Evolutionary conservation across 1,140 invertebrate species (phyloP).

Genomic region (Diprion similis): DNA sequence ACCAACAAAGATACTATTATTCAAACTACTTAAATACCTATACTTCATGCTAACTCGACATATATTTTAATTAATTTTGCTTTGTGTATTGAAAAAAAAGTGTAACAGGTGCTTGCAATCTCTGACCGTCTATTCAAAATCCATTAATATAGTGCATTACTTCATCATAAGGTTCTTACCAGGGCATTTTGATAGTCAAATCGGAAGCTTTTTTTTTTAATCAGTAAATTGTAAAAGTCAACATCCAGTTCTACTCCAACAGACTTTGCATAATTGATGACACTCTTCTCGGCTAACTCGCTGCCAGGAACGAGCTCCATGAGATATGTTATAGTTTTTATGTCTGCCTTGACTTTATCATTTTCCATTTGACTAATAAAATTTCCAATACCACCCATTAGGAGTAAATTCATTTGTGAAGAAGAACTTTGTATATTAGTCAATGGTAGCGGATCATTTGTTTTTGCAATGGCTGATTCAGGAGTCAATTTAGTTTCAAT

Average conservation of each 20-base stretch:
- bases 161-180: slow-evolving; percentile 59
- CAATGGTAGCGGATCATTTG: neutral
- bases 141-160: slow-evolving; percentile 6
- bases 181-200: slow-evolving; percentile 71
- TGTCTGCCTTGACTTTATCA: slow-evolving; percentile 72
- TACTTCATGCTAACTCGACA: neutral
- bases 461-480: neutral
- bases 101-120: neutral
- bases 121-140: neutral
- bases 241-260: slow-evolving; percentile 71
- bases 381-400: slow-evolving; percentile 82
- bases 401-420: slow-evolving; percentile 72
- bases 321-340: slow-evolving; percentile 81
- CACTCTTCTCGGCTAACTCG: slow-evolving; percentile 67
- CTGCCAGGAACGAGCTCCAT: slow-evolving; percentile 75
- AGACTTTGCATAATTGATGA: slow-evolving; percentile 64
- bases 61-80: slow-evolving; percentile 16
- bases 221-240: slow-evolving; percentile 86
- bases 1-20: too few species aligned
- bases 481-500: neutral
- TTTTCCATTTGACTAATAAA: slow-evolving; percentile 76
- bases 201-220: slow-evolving; percentile 77
- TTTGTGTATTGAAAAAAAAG: slow-evolving; percentile 4
- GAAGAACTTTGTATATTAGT: slow-evolving; percentile 56
- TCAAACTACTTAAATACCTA: too few species aligned